Conservation (phyloP, 2,888 invertebrate species). For the Leptinotarsa tumamoca region DNA sequence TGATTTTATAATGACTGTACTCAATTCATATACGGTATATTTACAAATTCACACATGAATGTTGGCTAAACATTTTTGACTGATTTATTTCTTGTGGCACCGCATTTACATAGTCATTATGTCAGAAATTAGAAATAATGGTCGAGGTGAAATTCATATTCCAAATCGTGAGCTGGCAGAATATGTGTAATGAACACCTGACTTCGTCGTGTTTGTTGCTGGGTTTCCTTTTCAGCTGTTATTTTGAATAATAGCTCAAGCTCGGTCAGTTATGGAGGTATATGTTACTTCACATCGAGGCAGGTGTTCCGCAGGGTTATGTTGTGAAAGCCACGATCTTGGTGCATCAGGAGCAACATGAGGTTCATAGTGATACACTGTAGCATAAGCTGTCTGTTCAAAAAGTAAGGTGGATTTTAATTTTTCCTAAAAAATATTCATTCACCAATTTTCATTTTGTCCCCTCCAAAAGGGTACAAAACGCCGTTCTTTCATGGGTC, state of each 20-base stretch:
- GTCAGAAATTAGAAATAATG: constrained; percentile 15
- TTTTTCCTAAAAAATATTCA: no score
- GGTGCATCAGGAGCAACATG: no score
- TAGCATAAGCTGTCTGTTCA: no score
- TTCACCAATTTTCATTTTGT: no score
- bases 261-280: no score
- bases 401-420: no score
- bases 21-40: constrained; percentile 12
- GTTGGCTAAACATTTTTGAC: not conserved
- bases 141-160: not conserved
- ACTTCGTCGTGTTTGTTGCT: not conserved
- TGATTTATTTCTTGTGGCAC: constrained; percentile 1
- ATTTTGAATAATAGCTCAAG: not conserved
- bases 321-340: no score
- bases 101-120: constrained; percentile 11
- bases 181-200: constrained; percentile 2
- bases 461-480: no score
- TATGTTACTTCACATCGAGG: no score
- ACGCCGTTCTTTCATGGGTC: no score
- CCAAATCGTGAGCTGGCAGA: not conserved
- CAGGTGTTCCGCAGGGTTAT: no score
- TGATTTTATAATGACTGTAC: constrained; percentile 22
- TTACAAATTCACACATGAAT: constrained; percentile 1
- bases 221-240: not conserved
- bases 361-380: no score